Evolutionary conservation across 2,797 vertebrate genomes (phyloP).

Genomic region (Myioborus melanocephalus): DNA sequence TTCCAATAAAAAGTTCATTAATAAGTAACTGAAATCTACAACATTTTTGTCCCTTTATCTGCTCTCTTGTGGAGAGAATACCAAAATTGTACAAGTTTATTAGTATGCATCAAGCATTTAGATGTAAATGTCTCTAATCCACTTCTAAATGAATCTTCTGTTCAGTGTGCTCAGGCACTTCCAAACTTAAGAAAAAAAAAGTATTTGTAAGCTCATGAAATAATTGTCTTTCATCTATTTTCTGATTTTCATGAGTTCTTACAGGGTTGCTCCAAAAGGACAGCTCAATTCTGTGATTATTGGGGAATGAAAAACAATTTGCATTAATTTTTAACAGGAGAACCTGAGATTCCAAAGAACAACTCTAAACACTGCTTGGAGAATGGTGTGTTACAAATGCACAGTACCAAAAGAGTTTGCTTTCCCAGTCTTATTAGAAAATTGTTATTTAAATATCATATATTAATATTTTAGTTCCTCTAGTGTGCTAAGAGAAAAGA

Average conservation of each 20-base stretch:
- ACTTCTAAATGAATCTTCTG: slow-evolving; percentile 58
- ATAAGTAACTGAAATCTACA: background rate
- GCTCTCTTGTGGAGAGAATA: background rate
- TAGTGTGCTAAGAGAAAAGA: background rate
- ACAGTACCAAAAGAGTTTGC: background rate
- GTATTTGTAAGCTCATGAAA: background rate
- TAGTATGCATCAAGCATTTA: slow-evolving; percentile 28
- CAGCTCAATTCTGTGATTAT: background rate
- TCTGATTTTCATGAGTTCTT: background rate
- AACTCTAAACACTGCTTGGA: background rate
- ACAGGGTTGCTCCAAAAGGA: background rate
- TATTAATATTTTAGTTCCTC: background rate
- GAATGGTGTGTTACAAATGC: background rate
- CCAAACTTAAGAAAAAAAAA: background rate
- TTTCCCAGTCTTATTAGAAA: background rate
- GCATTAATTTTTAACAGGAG: background rate
- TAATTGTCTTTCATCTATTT: background rate
- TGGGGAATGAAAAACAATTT: background rate
- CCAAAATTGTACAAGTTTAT: slow-evolving; percentile 25
- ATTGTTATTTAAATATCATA: background rate
- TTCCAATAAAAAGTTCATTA: background rate
- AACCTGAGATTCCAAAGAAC: background rate
- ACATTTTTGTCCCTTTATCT: background rate
- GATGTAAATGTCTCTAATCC: slow-evolving; percentile 47
- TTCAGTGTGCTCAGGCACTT: slow-evolving; percentile 11